Conservation (phyloP, 2,113 vertebrate species). For the Numida meleagris region DNA sequence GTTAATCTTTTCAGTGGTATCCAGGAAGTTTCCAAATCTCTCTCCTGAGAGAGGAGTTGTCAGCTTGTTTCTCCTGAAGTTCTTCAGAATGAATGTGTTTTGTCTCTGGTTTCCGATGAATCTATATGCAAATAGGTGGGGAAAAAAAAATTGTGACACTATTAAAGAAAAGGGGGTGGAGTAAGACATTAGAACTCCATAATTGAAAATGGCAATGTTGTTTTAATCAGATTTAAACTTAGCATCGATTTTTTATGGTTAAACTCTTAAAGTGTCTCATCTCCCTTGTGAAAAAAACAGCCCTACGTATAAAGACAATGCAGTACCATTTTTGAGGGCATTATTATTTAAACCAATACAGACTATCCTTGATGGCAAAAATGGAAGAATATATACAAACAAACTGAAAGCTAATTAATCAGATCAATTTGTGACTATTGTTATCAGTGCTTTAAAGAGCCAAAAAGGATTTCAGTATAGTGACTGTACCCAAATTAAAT, state of each 20-base stretch:
- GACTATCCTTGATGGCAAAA: neutral
- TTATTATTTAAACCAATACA: neutral
- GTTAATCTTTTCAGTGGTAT: neutral
- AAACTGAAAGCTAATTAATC: neutral
- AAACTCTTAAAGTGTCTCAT: neutral
- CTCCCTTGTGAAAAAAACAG: neutral
- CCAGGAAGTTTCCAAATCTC: neutral
- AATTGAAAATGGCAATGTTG: neutral
- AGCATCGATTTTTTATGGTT: neutral
- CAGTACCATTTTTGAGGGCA: too few relatives aligned
- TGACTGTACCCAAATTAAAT: neutral
- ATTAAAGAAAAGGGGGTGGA: neutral
- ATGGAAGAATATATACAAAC: neutral
- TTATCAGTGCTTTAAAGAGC: neutral
- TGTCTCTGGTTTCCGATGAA: conserved; percentile 39
- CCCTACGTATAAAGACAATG: neutral
- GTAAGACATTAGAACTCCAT: neutral
- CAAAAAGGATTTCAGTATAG: neutral
- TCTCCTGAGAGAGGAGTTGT: neutral
- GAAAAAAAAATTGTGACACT: neutral
- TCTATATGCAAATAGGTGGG: neutral
- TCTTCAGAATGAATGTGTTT: conserved; percentile 63
- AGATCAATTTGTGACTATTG: neutral
- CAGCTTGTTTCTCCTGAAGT: conserved; percentile 62
- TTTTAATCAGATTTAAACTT: neutral